Conservation (phyloP, 2,113 vertebrate genomes). For the Ptilonorhynchus violaceus region DNA sequence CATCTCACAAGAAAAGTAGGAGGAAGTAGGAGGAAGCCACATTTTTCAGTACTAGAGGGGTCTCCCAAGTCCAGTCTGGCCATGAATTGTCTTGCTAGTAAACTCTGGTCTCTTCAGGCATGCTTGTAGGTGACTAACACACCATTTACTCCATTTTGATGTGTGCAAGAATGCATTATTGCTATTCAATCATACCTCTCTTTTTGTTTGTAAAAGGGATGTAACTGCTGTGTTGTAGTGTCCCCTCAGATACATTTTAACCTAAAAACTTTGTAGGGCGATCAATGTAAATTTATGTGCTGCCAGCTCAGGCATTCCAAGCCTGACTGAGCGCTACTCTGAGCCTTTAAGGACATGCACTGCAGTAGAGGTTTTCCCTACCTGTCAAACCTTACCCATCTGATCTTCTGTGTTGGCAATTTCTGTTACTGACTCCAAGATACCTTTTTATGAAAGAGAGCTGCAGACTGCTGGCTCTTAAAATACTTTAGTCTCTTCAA, state of each 20-base stretch:
- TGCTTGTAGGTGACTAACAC: neutral
- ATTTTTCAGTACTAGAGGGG: neutral
- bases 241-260: neutral
- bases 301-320: neutral
- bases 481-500: neutral
- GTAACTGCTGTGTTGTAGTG: neutral
- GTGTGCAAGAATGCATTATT: conserved; percentile 69
- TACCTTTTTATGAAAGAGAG: neutral
- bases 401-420: neutral
- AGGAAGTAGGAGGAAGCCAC: neutral
- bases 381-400: neutral
- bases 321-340: neutral
- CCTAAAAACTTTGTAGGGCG: neutral
- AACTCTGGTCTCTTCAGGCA: neutral
- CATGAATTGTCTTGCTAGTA: neutral
- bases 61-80: neutral
- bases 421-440: neutral
- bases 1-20: neutral
- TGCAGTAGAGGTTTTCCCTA: neutral
- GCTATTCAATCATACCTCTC: conserved; percentile 77
- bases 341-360: neutral
- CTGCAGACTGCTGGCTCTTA: neutral
- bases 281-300: neutral
- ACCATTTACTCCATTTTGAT: conserved; percentile 4
- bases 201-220: neutral